Conservation (phyloP, 1,140 invertebrate species). For the Armadillidium nasatum region DNA sequence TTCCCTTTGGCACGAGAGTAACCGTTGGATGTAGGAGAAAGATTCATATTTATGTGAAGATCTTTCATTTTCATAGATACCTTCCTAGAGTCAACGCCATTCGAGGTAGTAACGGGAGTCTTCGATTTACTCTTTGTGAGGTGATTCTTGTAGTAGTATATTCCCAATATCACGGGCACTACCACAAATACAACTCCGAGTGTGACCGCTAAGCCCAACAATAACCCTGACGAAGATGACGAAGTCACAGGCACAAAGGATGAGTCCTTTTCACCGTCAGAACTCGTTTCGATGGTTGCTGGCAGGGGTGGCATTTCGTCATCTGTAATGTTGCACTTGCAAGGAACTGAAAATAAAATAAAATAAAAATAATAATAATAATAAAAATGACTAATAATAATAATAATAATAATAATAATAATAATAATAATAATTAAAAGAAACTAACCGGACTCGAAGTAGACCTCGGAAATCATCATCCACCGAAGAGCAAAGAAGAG, state of each 20-base stretch:
- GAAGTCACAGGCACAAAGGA: not conserved
- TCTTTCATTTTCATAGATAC: slow-evolving; percentile 48
- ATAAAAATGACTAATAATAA: too few relatives aligned
- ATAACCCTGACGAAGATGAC: slow-evolving; percentile 19
- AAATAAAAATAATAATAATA: too few relatives aligned
- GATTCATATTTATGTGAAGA: slow-evolving; percentile 47
- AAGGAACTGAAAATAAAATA: slow-evolving; percentile 26
- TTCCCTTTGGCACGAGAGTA: slow-evolving; percentile 54
- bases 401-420: too few relatives aligned
- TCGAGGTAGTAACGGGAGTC: not conserved
- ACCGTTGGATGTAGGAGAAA: slow-evolving; percentile 26
- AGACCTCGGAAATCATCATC: slow-evolving; percentile 83
- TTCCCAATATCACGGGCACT: slow-evolving; percentile 30
- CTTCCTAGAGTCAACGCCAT: slow-evolving; percentile 24
- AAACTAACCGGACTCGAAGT: slow-evolving; percentile 58
- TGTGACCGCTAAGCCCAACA: slow-evolving; percentile 30
- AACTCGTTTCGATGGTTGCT: slow-evolving; percentile 9
- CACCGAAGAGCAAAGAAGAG: slow-evolving; percentile 77
- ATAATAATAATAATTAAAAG: not conserved
- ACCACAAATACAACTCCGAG: slow-evolving; percentile 32
- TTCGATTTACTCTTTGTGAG: slow-evolving; percentile 22
- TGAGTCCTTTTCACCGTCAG: not conserved
- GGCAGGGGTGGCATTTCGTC: not conserved
- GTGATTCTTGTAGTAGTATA: slow-evolving; percentile 32
- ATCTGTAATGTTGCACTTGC: slow-evolving; percentile 31